These are phyloP conservation scores for Odontocolon sp. DNA, from an alignment of 2,888 invertebrate genomes.

Conservation along the genomic window DNA sequence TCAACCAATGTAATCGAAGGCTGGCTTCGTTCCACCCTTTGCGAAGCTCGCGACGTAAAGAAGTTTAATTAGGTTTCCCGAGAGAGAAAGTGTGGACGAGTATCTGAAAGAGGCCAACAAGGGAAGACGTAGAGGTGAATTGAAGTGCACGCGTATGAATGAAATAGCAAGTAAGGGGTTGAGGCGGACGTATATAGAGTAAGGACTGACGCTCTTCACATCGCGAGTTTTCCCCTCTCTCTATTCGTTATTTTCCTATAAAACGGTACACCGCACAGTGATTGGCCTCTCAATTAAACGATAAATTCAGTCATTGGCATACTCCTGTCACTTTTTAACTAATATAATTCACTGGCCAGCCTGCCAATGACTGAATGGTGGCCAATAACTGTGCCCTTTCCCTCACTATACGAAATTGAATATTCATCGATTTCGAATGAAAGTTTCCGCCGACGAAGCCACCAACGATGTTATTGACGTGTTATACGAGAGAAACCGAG, in stretches of 20 bases:
- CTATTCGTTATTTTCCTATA: no score
- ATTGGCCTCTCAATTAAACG: no score
- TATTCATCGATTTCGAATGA: slow-evolving; percentile 65
- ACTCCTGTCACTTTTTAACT: no score
- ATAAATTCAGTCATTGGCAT: no score
- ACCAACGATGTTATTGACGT: slow-evolving; percentile 13
- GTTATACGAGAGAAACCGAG: slow-evolving; percentile 22
- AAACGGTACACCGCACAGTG: no score
- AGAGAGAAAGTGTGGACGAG: background rate
- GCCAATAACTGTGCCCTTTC: slow-evolving; percentile 13
- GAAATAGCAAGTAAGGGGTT: slow-evolving; percentile 1
- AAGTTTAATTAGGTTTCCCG: slow-evolving; percentile 69
- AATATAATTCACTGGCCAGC: no score
- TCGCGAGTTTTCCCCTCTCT: slow-evolving; percentile 1
- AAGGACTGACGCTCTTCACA: slow-evolving; percentile 24
- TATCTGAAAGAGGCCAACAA: slow-evolving; percentile 20
- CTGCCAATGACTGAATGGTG: no score
- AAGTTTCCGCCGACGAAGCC: background rate
- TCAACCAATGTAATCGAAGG: slow-evolving; percentile 43
- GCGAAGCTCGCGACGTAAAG: slow-evolving; percentile 30
- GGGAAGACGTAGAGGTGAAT: slow-evolving; percentile 20
- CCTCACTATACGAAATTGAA: slow-evolving; percentile 55
- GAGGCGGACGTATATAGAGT: slow-evolving; percentile 22
- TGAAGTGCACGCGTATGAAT: slow-evolving; percentile 19
- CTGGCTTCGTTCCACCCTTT: slow-evolving; percentile 4